These are phyloP conservation scores for Parapsyche elsis DNA, from an alignment of 1,140 invertebrate species.

Conservation along the genomic window DNA sequence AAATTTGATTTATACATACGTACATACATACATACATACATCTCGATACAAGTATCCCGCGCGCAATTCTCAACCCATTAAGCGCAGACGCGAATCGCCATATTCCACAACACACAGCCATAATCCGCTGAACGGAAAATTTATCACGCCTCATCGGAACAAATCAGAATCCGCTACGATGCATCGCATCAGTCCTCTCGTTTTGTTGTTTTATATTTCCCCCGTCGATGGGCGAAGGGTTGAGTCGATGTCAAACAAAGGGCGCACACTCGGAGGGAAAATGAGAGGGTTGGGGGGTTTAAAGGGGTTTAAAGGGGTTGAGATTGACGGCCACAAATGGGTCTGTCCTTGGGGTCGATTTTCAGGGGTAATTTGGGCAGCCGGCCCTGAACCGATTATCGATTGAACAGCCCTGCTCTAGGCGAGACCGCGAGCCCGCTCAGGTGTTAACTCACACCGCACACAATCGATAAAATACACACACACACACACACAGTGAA, in stretches of 20 bases:
- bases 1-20: no score
- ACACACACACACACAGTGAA: background rate
- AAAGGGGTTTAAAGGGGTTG: background rate
- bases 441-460: background rate
- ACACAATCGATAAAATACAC: background rate
- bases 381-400: slow-evolving; percentile 31
- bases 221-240: background rate
- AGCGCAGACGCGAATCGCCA: no score
- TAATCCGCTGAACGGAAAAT: no score
- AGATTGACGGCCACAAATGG: slow-evolving; percentile 4
- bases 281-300: background rate
- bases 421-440: background rate
- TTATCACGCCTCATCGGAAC: no score
- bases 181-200: no score
- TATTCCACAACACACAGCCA: no score
- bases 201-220: no score
- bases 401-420: background rate
- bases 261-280: no score
- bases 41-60: no score
- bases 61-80: no score
- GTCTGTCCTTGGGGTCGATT: background rate
- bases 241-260: background rate
- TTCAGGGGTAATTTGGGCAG: slow-evolving; percentile 11
- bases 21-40: no score
- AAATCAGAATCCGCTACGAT: no score